phyloP scores from a whole-genome alignment of 2,797 vertebrate genomes.

The Platyrinchus mystaceus region DNA sequence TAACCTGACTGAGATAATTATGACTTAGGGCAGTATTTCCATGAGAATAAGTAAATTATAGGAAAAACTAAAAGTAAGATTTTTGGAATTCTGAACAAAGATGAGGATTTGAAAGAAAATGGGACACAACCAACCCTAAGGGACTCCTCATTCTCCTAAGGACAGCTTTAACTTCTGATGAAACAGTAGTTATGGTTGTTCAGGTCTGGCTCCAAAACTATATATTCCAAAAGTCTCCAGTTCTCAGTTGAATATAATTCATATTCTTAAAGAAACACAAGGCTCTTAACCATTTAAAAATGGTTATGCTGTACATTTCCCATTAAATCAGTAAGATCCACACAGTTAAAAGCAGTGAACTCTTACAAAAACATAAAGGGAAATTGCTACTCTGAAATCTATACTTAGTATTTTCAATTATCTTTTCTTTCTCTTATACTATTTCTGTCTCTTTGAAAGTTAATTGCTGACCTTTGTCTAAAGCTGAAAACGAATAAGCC shows the following conservation, averaged over 20 bases:
- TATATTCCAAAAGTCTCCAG: not conserved
- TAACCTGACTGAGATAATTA: not conserved
- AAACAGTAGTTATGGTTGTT: not conserved
- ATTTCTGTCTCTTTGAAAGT: not conserved
- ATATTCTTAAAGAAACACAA: not conserved
- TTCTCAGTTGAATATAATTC: not conserved
- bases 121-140: not conserved
- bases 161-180: not conserved
- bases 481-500: not conserved
- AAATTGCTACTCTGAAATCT: not conserved
- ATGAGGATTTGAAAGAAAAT: not conserved
- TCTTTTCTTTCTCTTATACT: fast-evolving
- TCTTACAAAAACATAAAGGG: not conserved
- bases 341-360: not conserved
- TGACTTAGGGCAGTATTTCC: not conserved
- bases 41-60: not conserved
- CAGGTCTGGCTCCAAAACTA: not conserved
- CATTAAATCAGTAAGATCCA: not conserved
- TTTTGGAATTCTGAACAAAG: not conserved
- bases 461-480: not conserved
- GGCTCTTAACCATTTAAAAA: not conserved
- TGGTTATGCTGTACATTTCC: not conserved
- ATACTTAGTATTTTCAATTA: not conserved
- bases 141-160: not conserved
- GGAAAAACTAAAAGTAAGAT: not conserved